Percentiles rank a stretch among this genome's conserved stretches.
phyloP scores from a whole-genome alignment of 1,140 invertebrate genomes.

The Choristoneura fumiferana region DNA sequence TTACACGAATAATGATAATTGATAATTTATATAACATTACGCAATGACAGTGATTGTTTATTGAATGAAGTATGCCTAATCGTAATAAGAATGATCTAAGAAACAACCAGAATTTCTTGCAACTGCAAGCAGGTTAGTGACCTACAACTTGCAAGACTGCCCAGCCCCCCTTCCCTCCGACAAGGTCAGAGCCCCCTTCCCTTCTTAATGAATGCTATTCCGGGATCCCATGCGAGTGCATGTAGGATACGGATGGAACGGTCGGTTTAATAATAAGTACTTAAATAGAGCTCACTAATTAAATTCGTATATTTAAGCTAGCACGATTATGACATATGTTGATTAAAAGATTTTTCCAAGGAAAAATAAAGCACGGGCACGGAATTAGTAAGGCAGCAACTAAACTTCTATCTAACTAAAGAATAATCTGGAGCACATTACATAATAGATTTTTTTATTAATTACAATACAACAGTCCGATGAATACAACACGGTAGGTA shows the following conservation, averaged over 20 bases:
- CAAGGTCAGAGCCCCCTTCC: constrained; percentile 65
- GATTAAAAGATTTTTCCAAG: too few species aligned
- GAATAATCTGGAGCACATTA: too few species aligned
- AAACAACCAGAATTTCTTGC: constrained; percentile 5
- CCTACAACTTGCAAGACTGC: not conserved
- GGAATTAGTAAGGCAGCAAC: too few species aligned
- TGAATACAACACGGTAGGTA: not conserved
- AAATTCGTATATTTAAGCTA: too few species aligned
- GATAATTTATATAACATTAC: too few species aligned
- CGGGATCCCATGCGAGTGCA: constrained; percentile 33
- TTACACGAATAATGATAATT: too few species aligned
- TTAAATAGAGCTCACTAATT: too few species aligned
- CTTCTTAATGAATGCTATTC: constrained; percentile 45
- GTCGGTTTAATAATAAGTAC: not conserved
- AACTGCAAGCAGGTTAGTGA: constrained; percentile 5
- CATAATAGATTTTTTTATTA: not conserved
- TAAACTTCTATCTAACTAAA: too few species aligned
- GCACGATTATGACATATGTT: too few species aligned
- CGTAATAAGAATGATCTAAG: not conserved
- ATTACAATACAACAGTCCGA: not conserved
- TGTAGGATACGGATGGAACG: not conserved
- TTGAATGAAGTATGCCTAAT: too few species aligned
- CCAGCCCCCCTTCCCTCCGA: constrained; percentile 37
- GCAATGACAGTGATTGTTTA: too few species aligned
- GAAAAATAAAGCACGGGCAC: too few species aligned